These are phyloP conservation scores for Petrocephalus microphthalmus DNA, from an alignment of 2,113 vertebrate genomes.

Conservation along the genomic window DNA sequence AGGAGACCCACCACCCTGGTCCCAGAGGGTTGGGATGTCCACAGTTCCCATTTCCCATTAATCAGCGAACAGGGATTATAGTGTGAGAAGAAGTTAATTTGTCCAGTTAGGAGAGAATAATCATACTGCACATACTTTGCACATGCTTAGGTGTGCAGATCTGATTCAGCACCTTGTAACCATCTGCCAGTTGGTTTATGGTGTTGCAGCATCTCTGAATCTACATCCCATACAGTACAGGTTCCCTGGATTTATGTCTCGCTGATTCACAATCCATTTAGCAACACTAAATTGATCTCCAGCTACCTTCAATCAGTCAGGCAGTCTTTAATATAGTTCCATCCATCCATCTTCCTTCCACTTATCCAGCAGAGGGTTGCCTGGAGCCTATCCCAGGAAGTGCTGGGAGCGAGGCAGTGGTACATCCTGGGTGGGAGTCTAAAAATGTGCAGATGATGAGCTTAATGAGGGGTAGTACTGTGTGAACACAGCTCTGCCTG, in stretches of 20 bases:
- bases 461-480: neutral
- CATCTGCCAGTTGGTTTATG: neutral
- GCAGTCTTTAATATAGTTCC: neutral
- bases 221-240: neutral
- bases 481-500: neutral
- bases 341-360: neutral
- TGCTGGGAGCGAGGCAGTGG: neutral
- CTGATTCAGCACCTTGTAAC: neutral
- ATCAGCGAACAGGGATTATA: neutral
- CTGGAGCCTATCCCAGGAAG: neutral
- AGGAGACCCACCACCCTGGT: neutral
- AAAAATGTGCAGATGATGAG: neutral
- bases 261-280: neutral
- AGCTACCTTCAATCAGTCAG: neutral
- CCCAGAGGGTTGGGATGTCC: neutral
- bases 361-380: neutral
- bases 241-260: neutral
- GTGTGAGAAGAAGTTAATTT: neutral
- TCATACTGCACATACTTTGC: neutral
- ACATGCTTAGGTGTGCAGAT: neutral
- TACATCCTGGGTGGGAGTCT: neutral
- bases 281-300: neutral
- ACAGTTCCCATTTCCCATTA: neutral
- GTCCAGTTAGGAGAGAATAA: neutral
- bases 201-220: neutral